Conservation (phyloP, 2,797 vertebrate genomes). For the Rhodeus uyekii region DNA sequence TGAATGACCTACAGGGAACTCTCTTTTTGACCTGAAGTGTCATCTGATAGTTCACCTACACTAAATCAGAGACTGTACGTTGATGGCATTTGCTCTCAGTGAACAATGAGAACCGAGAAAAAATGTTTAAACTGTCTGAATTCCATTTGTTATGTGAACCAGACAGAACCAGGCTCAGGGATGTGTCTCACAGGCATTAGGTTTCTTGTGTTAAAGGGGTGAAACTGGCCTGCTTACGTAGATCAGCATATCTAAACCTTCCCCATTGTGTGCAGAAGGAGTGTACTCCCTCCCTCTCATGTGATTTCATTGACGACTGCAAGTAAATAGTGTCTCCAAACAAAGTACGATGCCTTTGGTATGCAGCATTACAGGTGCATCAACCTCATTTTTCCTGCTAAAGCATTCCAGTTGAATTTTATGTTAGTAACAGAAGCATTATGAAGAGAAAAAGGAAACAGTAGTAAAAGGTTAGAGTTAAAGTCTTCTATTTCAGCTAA, state of each 20-base stretch:
- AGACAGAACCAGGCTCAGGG: conserved; percentile 15
- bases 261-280: conserved; percentile 53
- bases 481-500: background rate
- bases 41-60: background rate
- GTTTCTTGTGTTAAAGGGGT: conserved; percentile 51
- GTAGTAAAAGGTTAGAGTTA: background rate
- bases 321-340: conserved; percentile 43
- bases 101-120: background rate
- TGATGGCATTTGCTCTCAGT: conserved; percentile 3
- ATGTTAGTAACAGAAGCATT: background rate
- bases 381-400: conserved; percentile 37
- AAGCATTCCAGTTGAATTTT: conserved; percentile 4
- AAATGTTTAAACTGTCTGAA: conserved; percentile 13
- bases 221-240: conserved; percentile 53
- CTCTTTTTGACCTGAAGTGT: background rate
- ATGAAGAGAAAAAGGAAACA: background rate
- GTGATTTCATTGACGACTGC: conserved; percentile 48
- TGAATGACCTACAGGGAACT: background rate
- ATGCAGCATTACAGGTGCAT: conserved; percentile 56
- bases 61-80: background rate
- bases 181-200: conserved; percentile 50
- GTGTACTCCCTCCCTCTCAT: conserved; percentile 43
- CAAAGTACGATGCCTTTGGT: conserved; percentile 33
- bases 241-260: conserved; percentile 35
- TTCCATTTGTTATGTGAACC: conserved; percentile 47